These are phyloP conservation scores for Meda fulgida DNA, from an alignment of 2,797 vertebrate genomes.

Conservation along the genomic window DNA sequence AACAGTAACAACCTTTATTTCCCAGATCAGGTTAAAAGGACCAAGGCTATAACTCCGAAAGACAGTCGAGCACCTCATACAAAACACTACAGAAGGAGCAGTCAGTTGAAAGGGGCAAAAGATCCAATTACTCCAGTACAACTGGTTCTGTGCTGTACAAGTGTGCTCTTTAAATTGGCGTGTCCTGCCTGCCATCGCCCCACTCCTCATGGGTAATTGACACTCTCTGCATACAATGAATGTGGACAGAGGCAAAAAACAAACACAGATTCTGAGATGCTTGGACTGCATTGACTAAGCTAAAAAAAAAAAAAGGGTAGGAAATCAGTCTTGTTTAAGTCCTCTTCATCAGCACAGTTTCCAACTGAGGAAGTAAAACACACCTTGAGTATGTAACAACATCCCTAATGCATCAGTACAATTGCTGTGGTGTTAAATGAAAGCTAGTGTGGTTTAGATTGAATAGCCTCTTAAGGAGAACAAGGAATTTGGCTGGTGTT, in stretches of 20 bases:
- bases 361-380: neutral
- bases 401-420: neutral
- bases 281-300: slow-evolving; percentile 15
- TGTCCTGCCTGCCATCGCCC: slow-evolving; percentile 68
- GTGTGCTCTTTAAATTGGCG: slow-evolving; percentile 81
- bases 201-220: slow-evolving; percentile 81
- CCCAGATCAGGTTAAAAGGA: slow-evolving; percentile 44
- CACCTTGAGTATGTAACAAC: neutral
- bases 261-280: slow-evolving; percentile 70
- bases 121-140: slow-evolving; percentile 84
- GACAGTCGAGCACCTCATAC: slow-evolving; percentile 39
- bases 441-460: neutral
- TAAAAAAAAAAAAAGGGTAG: slow-evolving; percentile 62
- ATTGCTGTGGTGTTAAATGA: neutral
- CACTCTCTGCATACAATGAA: slow-evolving; percentile 80
- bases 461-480: neutral
- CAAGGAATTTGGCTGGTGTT: neutral
- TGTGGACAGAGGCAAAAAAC: slow-evolving; percentile 72
- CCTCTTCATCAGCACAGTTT: slow-evolving; percentile 6
- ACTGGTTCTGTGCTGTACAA: slow-evolving; percentile 77
- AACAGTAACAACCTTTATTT: slow-evolving; percentile 38
- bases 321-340: slow-evolving; percentile 53
- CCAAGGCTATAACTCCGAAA: slow-evolving; percentile 44
- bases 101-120: slow-evolving; percentile 79
- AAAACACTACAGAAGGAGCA: slow-evolving; percentile 57